phyloP scores from a whole-genome alignment of 2,113 vertebrate species.

The Odocoileus hemionus region DNA sequence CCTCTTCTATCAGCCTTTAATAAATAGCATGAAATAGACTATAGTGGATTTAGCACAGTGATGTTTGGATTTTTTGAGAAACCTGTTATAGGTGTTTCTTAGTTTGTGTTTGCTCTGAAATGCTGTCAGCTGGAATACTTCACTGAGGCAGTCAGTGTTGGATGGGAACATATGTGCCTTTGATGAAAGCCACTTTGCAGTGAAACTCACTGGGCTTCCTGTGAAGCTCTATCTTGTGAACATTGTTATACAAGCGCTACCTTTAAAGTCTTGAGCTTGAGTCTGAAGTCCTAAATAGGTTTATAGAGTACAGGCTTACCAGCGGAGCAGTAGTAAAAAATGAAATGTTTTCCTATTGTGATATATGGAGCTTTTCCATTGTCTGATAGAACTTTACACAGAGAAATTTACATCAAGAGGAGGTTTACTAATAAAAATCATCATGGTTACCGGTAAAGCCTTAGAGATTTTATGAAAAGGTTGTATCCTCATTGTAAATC shows the following conservation, averaged over 20 bases:
- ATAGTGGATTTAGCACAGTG: background rate
- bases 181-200: slow-evolving; percentile 52
- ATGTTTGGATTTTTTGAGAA: slow-evolving; percentile 9
- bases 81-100: background rate
- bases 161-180: slow-evolving; percentile 40
- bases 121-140: slow-evolving; percentile 36
- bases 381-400: slow-evolving; percentile 1
- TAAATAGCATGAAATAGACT: background rate
- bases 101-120: slow-evolving; percentile 35
- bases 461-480: background rate
- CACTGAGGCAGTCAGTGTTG: background rate
- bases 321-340: slow-evolving; percentile 46
- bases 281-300: slow-evolving; percentile 62
- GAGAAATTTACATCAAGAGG: background rate
- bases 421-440: background rate
- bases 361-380: slow-evolving; percentile 26
- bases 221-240: slow-evolving; percentile 44
- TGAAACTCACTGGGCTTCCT: slow-evolving; percentile 54
- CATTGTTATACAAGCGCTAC: slow-evolving; percentile 50
- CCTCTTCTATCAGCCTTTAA: background rate
- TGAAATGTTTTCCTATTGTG: slow-evolving; percentile 33
- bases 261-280: slow-evolving; percentile 58
- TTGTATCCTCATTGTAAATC: background rate
- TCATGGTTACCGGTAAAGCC: background rate
- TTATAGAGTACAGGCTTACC: slow-evolving; percentile 35